Conservation (phyloP, 2,113 vertebrate genomes). For the Thermophis baileyi region DNA sequence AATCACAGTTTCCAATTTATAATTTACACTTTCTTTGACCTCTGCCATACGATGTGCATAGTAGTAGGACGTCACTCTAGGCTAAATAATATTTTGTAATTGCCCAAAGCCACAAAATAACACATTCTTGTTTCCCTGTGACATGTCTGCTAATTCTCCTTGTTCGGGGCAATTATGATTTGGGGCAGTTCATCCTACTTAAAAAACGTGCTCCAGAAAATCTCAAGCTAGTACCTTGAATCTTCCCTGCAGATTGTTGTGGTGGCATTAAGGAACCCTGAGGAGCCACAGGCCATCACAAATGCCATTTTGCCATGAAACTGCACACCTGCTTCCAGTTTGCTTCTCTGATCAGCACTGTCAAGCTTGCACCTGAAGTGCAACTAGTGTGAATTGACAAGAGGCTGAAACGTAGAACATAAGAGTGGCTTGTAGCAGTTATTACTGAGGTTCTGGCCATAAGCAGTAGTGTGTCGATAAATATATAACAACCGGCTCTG, state of each 20-base stretch:
- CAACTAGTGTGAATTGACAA: not conserved
- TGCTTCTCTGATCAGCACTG: not conserved
- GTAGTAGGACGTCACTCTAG: not conserved
- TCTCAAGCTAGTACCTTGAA: not conserved
- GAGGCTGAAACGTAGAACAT: not conserved
- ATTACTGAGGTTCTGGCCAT: not conserved
- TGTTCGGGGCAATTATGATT: not conserved
- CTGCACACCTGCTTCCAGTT: not conserved
- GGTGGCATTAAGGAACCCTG: not conserved
- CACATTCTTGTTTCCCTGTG: not conserved
- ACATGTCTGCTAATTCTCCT: not conserved
- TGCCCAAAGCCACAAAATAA: not conserved
- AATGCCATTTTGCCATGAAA: not conserved
- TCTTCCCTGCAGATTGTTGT: not conserved
- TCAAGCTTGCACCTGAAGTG: not conserved
- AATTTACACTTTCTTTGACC: not conserved
- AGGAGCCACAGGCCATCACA: not conserved
- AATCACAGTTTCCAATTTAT: not conserved
- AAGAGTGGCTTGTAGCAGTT: not conserved
- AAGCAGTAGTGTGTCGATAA: not conserved
- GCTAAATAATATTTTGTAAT: not conserved
- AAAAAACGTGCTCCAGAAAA: not conserved
- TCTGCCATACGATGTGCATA: not conserved
- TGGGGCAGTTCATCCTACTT: not conserved
- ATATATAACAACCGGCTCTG: not conserved